Base-by-base conservation (phyloP, 2,888 invertebrate species). In the Drosophila neutralis region DNA sequence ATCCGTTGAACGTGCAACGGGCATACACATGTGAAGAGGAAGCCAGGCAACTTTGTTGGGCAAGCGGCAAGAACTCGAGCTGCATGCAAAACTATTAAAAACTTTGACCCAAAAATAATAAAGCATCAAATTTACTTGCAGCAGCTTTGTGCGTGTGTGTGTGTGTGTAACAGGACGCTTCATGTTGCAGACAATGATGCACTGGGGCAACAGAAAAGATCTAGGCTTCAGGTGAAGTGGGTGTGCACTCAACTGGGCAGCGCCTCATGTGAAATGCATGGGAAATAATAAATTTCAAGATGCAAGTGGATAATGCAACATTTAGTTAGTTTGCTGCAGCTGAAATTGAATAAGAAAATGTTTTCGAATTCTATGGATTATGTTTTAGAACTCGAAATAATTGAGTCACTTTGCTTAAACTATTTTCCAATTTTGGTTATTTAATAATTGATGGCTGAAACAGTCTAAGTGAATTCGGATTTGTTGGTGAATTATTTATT, bases 61-160 rank as follows among this genome's bases (percentile, higher is more conserved):
- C 54, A 33, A 31, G 36, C 53, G 64, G 42, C 65, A 67, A 71
- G 72, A 78, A 78, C 62, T 78, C 78, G 38, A 60, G 69, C 69
- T 76, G 67, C 74, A 78, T 78, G 78, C 69, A 74, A 70, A 83
- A 78, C 90, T 87, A 87, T 88, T 88, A 83, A 76, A 85, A 90
- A 90, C 87, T 90, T 86, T 87, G 89, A 88, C 87, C 90, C 48
- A 90, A 88, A 87, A 88, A 81, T 79, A 88, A 90, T 80, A 86
- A 86, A 86, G 80, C 79, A 90, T 74, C 73, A 90, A 83, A 87
- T 78, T 88, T 83, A 76, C 89, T 78, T 78, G 18, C 33, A 36
- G 56, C 52, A n/a, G 29, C 27, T 40, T 36, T 66, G 24, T 57
- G 48, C 45, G 42, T 35, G 27, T 36, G 49, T 58, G 33, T 51